A percentile compares a stretch with the other conserved stretches of the same genome.
These are phyloP conservation scores for cattle (Bos taurus) DNA, from an alignment of 2,113 vertebrate species.

Conservation along the genomic window DNA sequence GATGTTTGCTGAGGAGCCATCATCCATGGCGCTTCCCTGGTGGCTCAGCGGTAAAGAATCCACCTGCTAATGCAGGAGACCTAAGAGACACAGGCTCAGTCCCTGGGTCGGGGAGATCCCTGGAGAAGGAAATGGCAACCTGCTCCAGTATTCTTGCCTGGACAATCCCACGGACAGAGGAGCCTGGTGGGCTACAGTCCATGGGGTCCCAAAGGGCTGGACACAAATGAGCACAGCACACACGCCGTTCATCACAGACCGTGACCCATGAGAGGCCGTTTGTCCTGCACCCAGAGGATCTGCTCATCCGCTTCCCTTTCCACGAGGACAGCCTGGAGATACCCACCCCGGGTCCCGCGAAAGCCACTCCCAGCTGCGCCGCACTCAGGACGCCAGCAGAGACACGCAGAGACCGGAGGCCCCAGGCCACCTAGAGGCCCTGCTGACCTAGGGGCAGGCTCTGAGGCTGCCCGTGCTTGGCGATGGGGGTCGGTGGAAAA, in stretches of 20 bases:
- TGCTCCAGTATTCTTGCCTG: background rate
- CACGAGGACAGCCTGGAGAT: accelerated
- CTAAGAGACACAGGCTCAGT: background rate
- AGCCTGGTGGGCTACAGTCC: background rate
- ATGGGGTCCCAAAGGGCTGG: background rate
- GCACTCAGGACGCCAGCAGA: background rate
- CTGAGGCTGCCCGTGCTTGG: accelerated
- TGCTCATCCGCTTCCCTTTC: background rate
- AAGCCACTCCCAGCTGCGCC: background rate
- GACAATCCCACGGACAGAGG: background rate
- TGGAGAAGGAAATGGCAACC: background rate
- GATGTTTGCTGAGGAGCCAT: accelerated
- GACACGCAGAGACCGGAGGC: background rate
- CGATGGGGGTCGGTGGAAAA: accelerated
- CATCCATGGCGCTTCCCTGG: background rate
- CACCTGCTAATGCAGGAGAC: background rate
- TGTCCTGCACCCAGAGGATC: background rate
- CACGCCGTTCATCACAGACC: accelerated
- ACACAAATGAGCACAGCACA: background rate
- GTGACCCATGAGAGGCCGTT: accelerated
- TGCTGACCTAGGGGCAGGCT: accelerated
- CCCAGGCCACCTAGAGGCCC: background rate
- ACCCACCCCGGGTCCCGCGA: accelerated
- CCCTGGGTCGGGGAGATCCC: background rate
- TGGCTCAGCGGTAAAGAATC: accelerated